Conservation (phyloP, 2,888 invertebrate genomes). For the Cryptus armator region DNA sequence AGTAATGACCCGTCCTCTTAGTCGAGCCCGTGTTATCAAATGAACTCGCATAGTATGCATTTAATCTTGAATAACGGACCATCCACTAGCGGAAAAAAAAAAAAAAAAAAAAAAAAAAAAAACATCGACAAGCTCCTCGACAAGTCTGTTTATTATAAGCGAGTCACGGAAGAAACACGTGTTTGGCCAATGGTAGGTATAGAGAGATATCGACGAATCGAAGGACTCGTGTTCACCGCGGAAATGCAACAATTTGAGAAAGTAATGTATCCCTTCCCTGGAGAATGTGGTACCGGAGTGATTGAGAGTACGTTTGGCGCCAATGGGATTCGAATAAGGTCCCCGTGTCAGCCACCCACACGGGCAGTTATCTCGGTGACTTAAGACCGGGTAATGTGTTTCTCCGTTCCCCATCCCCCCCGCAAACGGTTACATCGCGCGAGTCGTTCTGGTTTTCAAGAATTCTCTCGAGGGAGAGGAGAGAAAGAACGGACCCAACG, state of each 20-base stretch:
- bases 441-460: constrained; percentile 6
- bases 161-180: neutral
- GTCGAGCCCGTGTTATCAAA: constrained; percentile 1
- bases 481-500: neutral
- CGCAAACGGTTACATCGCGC: constrained; percentile 8
- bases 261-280: neutral
- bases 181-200: neutral
- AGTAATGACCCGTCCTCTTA: constrained; percentile 17
- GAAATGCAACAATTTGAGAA: constrained; percentile 5
- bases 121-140: neutral
- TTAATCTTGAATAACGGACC: constrained; percentile 18
- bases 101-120: neutral
- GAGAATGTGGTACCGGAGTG: neutral
- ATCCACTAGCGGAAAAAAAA: no score
- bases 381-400: constrained; percentile 82
- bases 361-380: constrained; percentile 83
- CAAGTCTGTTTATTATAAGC: neutral
- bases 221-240: neutral
- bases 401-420: neutral
- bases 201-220: neutral
- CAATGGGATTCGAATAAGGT: constrained; percentile 56
- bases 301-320: constrained; percentile 4
- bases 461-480: neutral
- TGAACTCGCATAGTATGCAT: constrained; percentile 9
- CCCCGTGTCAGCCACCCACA: constrained; percentile 80